phyloP scores from a whole-genome alignment of 2,888 invertebrate species.

The Tiliacea citrago region DNA sequence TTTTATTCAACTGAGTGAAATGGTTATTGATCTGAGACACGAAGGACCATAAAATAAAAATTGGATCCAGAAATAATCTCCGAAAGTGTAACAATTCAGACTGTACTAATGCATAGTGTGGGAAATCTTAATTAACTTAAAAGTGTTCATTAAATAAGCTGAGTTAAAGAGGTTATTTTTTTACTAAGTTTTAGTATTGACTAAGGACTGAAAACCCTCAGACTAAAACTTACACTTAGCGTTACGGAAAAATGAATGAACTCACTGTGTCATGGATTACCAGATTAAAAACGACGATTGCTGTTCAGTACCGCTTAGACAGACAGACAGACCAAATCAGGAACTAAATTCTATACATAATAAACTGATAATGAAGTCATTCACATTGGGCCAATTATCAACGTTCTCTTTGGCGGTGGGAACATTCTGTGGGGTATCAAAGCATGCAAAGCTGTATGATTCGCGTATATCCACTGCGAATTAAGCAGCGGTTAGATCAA shows the following conservation, averaged over 20 bases:
- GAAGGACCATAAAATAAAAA: background rate
- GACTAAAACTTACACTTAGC: background rate
- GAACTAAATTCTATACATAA: constrained; percentile 7
- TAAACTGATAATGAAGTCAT: constrained; percentile 53
- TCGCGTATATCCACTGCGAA: constrained; percentile 70
- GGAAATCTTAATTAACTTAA: background rate
- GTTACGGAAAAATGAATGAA: background rate
- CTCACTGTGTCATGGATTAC: no score
- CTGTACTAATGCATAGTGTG: background rate
- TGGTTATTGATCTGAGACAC: background rate
- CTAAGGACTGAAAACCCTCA: background rate
- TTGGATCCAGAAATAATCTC: background rate
- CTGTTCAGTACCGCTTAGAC: background rate
- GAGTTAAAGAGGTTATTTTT: background rate
- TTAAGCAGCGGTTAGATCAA: constrained; percentile 73
- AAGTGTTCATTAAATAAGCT: background rate
- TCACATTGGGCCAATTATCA: constrained; percentile 56
- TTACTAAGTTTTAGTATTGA: background rate
- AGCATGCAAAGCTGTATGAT: constrained; percentile 72
- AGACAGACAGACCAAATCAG: constrained; percentile 15
- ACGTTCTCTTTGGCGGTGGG: constrained; percentile 60
- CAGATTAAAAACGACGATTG: background rate
- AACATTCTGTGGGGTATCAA: constrained; percentile 59
- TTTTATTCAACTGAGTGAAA: background rate
- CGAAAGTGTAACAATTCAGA: background rate